These are phyloP conservation scores for Periophthalmodon schlosseri DNA, from an alignment of 2,113 vertebrate species.

Conservation along the genomic window DNA sequence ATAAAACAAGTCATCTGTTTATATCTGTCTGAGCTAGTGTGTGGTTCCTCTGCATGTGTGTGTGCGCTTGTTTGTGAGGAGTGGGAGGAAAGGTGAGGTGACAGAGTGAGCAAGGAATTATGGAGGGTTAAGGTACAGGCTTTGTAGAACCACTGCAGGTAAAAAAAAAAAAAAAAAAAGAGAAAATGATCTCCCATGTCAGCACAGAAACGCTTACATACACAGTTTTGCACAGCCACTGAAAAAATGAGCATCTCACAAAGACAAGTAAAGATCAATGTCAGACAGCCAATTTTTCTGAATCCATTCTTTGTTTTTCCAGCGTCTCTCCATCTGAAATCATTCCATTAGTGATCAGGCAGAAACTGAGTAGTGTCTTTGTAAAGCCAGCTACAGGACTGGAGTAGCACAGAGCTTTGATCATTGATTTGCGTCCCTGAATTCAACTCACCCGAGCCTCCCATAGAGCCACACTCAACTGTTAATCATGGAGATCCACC, in stretches of 20 bases:
- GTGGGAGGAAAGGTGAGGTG: slow-evolving; percentile 45
- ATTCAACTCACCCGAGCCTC: slow-evolving; percentile 32
- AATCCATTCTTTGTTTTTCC: neutral
- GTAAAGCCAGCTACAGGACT: slow-evolving; percentile 25
- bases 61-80: neutral
- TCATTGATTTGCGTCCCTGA: slow-evolving; percentile 39
- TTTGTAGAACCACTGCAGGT: slow-evolving; percentile 50
- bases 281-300: slow-evolving; percentile 30
- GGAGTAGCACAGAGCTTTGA: slow-evolving; percentile 41
- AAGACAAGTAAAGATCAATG: slow-evolving; percentile 52
- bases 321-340: slow-evolving; percentile 44
- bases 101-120: slow-evolving; percentile 45
- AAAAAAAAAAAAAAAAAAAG: slow-evolving; percentile 69
- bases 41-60: slow-evolving; percentile 14
- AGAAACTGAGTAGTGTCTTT: slow-evolving; percentile 30
- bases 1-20: slow-evolving; percentile 67
- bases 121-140: slow-evolving; percentile 43
- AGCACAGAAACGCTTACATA: slow-evolving; percentile 66
- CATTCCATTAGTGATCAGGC: slow-evolving; percentile 39
- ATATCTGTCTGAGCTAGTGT: slow-evolving; percentile 51
- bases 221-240: slow-evolving; percentile 49
- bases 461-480: slow-evolving; percentile 28
- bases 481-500: slow-evolving; percentile 16
- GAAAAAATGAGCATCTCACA: slow-evolving; percentile 26
- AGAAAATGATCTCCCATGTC: slow-evolving; percentile 61